phyloP scores from a whole-genome alignment of 2,797 vertebrate species.

The Microctenopoma steveboyesi region DNA sequence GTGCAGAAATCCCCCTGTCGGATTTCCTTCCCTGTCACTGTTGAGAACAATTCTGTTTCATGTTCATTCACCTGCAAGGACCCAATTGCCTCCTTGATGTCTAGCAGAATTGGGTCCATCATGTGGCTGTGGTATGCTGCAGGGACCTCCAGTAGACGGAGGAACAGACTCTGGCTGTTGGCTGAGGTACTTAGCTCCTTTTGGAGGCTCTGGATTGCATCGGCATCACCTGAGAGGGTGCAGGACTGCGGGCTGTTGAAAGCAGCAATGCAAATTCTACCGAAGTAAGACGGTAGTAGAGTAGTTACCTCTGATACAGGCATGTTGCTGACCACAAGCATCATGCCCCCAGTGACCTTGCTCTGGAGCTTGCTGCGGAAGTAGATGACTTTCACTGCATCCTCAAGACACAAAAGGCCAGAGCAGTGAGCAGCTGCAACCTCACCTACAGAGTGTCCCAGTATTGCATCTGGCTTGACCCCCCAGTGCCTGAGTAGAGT shows the following conservation, averaged over 20 bases:
- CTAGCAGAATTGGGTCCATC: conserved; percentile 86
- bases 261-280: conserved; percentile 84
- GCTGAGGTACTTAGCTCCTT: conserved; percentile 72
- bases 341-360: conserved; percentile 84
- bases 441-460: conserved; percentile 90
- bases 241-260: conserved; percentile 88
- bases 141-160: conserved; percentile 83
- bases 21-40: conserved; percentile 81
- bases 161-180: conserved; percentile 82
- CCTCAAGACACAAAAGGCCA: conserved; percentile 86
- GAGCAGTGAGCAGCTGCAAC: conserved; percentile 89
- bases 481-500: conserved; percentile 86
- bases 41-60: conserved; percentile 85
- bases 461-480: conserved; percentile 77
- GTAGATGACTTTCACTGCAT: conserved; percentile 88
- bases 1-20: conserved; percentile 81
- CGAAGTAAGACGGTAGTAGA: conserved; percentile 68
- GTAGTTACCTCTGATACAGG: conserved; percentile 80
- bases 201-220: conserved; percentile 75
- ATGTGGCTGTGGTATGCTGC: conserved; percentile 89
- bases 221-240: conserved; percentile 87
- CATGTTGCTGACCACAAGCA: conserved; percentile 89
- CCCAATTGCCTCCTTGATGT: conserved; percentile 76
- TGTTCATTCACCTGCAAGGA: conserved; percentile 71
- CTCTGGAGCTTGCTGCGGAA: conserved; percentile 85